Evolutionary conservation across 2,797 vertebrate genomes (phyloP).

Genomic region (Anableps anableps): DNA sequence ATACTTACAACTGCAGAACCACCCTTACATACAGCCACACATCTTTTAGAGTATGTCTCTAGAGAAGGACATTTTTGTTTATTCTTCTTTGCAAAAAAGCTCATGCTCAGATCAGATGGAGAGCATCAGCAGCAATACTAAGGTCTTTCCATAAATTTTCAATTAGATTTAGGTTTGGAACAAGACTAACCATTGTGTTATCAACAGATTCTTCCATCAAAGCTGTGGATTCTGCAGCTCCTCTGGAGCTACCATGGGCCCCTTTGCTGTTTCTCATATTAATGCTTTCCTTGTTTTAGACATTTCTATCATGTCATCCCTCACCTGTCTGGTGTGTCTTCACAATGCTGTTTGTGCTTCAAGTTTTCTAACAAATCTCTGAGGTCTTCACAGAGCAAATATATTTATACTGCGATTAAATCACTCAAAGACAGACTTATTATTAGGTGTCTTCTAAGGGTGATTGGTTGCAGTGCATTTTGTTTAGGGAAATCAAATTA

Average conservation of each 20-base stretch:
- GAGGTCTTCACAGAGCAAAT: neutral
- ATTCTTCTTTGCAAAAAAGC: no score
- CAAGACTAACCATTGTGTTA: neutral
- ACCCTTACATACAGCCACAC: no score
- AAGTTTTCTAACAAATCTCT: neutral
- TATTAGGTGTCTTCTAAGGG: neutral
- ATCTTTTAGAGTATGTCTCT: no score
- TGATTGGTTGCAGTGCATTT: neutral
- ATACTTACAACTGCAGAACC: no score
- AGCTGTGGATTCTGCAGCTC: neutral
- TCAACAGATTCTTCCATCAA: neutral
- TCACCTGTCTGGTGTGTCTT: neutral
- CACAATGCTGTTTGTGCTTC: neutral
- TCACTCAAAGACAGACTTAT: neutral
- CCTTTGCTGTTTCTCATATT: neutral
- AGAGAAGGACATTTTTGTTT: no score
- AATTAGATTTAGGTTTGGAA: neutral
- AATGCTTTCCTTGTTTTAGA: neutral
- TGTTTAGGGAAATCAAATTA: neutral
- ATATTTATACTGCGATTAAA: neutral
- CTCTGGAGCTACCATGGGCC: neutral
- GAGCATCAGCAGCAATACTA: neutral
- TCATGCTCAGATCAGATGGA: no score
- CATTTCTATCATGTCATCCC: no score
- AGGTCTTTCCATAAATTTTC: neutral